These are phyloP conservation scores for Crematogaster levior DNA, from an alignment of 2,888 invertebrate species.

Conservation along the genomic window DNA sequence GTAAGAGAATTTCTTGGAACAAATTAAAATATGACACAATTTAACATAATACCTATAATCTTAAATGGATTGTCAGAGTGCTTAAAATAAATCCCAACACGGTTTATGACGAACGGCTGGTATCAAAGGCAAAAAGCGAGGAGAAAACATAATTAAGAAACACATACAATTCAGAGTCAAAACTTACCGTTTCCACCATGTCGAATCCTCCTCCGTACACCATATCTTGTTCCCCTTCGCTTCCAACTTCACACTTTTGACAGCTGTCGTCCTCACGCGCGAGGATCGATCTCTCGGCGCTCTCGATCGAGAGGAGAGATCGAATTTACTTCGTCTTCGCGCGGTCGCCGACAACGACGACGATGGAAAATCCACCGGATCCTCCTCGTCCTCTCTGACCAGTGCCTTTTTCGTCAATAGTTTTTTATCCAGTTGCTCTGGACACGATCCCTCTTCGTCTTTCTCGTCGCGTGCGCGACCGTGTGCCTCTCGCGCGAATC, in stretches of 20 bases:
- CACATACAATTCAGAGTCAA: not conserved
- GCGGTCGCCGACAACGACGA: slow-evolving; percentile 42
- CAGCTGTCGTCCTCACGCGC: slow-evolving; percentile 48
- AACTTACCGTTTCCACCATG: slow-evolving; percentile 83
- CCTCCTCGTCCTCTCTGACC: slow-evolving; percentile 23
- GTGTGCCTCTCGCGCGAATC: slow-evolving; percentile 61
- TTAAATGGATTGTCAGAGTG: not conserved
- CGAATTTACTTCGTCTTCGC: slow-evolving; percentile 44
- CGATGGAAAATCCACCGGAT: slow-evolving; percentile 42
- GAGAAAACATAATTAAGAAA: not conserved
- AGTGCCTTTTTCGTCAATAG: not conserved
- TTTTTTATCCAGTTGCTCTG: slow-evolving; percentile 49
- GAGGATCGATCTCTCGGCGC: slow-evolving; percentile 63
- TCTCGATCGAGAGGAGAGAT: slow-evolving; percentile 63
- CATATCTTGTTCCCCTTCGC: slow-evolving; percentile 71
- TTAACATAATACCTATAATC: not conserved
- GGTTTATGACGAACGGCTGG: not conserved
- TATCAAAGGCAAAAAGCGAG: not conserved
- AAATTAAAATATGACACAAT: too few relatives aligned
- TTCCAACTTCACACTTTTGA: slow-evolving; percentile 61
- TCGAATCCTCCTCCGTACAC: slow-evolving; percentile 82
- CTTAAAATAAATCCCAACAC: not conserved
- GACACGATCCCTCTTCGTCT: slow-evolving; percentile 54
- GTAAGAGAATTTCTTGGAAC: too few relatives aligned
- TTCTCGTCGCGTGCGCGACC: slow-evolving; percentile 59